Percentiles rank a stretch among this genome's conserved stretches.
Conservation (phyloP, 2,888 invertebrate species). For the Microctonus brassicae region DNA sequence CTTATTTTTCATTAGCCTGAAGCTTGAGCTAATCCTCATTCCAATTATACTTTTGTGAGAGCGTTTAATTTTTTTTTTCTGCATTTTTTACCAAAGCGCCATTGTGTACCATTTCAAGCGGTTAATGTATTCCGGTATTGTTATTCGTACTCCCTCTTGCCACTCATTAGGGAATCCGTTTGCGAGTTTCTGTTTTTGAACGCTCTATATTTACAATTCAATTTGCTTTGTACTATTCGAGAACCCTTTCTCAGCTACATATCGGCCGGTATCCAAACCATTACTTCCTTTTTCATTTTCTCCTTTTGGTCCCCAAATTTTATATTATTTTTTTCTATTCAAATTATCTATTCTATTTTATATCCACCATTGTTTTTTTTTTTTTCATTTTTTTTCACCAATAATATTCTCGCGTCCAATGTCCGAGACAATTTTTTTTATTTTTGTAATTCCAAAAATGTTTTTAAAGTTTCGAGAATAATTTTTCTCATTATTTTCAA, state of each 20-base stretch:
- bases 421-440: no score
- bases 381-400: no score
- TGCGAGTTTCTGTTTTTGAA: conserved; percentile 59
- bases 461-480: no score
- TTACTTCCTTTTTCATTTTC: conserved; percentile 16
- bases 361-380: neutral
- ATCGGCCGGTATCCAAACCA: conserved; percentile 32
- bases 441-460: no score
- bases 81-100: conserved; percentile 38
- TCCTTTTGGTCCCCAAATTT: conserved; percentile 1
- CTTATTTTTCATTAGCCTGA: conserved; percentile 50
- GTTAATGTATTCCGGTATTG: conserved; percentile 60
- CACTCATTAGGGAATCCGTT: conserved; percentile 59
- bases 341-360: neutral
- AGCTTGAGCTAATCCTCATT: conserved; percentile 48
- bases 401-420: no score
- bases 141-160: conserved; percentile 56
- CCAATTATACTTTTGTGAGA: conserved; percentile 50
- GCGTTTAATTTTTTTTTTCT: conserved; percentile 40
- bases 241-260: conserved; percentile 24
- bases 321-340: conserved; percentile 16
- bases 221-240: conserved; percentile 55
- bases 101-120: conserved; percentile 48
- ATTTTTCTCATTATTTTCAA: no score
- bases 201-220: conserved; percentile 63